Evolutionary conservation across 2,888 invertebrate species (phyloP), one percentile per base, ranked within the genome.

Genomic region (Pteria penguin): DNA sequence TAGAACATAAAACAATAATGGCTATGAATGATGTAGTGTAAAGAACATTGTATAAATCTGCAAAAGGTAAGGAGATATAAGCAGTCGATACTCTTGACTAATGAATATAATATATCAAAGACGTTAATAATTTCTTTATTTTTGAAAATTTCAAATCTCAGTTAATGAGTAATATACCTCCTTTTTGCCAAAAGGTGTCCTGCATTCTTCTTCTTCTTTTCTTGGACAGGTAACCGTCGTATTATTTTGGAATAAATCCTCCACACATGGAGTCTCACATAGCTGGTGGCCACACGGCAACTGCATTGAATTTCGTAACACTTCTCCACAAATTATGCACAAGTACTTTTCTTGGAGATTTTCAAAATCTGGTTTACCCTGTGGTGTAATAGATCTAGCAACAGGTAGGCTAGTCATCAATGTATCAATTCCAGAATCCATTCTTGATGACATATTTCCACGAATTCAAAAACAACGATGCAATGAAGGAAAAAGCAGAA

Each of bases 211-310:
- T 18, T 72, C 71, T 45, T 11, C 22, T 22, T 58, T 65, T 1
- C 65, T 33, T n/a, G 72, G 72, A 55, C 72, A 72, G 1, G 55
- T 55, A 33, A 57, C 72, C n/a, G 57, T 52, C 24, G 24, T n/a
- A 22, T 18, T 52, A 14, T 61, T 32, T 26, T 29, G 52, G 58
- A 72, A 72, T 24, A 72, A 32, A n/a, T 22, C 18, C 24, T 72
- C 72, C 57, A 72, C 45, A 26, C 66, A 58, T 3, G 14, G 27
- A 45, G 45, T 45, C n/a, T 58, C 57, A 32, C 65, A 72, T n/a
- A 45, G n/a, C 18, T 66, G 55, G 26, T 72, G 72, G 2, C 72
- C 72, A 18, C 72, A 72, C 1, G 63, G 72, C 22, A 72, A 55
- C 58, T 72, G 72, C n/a, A 72, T 57, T 33, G 65, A 55, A 27